A percentile compares a stretch with the other conserved stretches of the same genome.
phyloP scores from a whole-genome alignment of 1,140 invertebrate species.

The Drosophila obscura region DNA sequence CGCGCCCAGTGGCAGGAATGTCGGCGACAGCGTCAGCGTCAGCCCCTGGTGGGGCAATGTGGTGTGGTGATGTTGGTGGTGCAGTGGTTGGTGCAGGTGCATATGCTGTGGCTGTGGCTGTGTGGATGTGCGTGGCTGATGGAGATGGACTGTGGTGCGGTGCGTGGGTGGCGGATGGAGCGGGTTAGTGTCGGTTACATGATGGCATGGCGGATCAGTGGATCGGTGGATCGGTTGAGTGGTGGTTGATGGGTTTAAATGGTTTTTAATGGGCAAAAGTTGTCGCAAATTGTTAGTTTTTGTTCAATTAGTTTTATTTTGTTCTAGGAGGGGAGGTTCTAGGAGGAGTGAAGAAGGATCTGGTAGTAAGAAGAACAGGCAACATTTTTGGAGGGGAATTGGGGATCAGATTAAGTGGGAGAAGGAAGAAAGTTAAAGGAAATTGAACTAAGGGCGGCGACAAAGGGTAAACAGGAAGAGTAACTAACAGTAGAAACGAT shows the following conservation, averaged over 20 bases:
- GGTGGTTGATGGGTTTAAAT: constrained; percentile 23
- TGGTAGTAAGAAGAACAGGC: background rate
- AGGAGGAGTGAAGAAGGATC: background rate
- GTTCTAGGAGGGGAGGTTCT: background rate
- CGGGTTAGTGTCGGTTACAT: constrained; percentile 50
- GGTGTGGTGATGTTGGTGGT: constrained; percentile 30
- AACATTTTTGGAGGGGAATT: no score
- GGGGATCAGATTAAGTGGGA: background rate
- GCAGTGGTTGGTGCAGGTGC: constrained; percentile 17
- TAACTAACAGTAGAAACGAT: background rate
- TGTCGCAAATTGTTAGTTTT: constrained; percentile 44
- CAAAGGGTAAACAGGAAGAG: no score
- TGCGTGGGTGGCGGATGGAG: constrained; percentile 22
- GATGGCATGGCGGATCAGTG: no score
- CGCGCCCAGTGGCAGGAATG: no score
- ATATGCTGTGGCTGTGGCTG: constrained; percentile 36
- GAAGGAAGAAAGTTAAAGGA: background rate
- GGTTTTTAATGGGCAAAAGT: constrained; percentile 36
- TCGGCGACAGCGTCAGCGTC: no score
- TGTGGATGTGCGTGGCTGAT: constrained; percentile 44
- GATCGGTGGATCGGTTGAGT: constrained; percentile 30
- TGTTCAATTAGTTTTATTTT: constrained; percentile 24
- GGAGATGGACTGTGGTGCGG: constrained; percentile 37
- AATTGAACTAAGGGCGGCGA: no score
- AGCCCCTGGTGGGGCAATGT: constrained; percentile 33